Percentiles rank a stretch among this genome's conserved stretches.
These are phyloP conservation scores for Daubentonia madagascariensis DNA, from an alignment of 2,113 vertebrate species.

Conservation along the genomic window DNA sequence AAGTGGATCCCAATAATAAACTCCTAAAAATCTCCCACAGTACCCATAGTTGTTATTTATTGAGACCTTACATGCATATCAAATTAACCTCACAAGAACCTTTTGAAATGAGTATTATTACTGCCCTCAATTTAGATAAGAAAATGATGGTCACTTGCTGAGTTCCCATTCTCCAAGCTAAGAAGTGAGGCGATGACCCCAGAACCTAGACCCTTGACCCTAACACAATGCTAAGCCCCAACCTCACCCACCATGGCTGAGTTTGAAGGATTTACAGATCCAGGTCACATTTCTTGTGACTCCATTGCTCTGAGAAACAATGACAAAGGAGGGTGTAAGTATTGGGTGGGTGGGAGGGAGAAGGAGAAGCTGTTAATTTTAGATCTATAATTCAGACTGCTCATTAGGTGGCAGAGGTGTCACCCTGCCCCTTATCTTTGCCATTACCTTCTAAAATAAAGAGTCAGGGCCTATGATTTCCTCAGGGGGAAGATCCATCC, in stretches of 20 bases:
- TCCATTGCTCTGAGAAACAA: neutral
- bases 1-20: neutral
- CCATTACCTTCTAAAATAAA: slow-evolving; percentile 74
- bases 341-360: slow-evolving; percentile 17
- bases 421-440: slow-evolving; percentile 71
- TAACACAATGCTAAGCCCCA: neutral
- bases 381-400: slow-evolving; percentile 76
- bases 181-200: neutral
- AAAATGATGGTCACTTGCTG: neutral
- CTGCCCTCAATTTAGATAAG: neutral
- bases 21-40: neutral
- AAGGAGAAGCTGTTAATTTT: slow-evolving; percentile 77
- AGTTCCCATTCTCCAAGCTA: neutral
- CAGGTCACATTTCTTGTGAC: neutral
- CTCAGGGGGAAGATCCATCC: slow-evolving; percentile 8
- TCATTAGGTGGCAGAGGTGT: slow-evolving; percentile 60
- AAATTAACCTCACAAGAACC: neutral
- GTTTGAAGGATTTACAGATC: neutral
- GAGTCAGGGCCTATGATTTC: slow-evolving; percentile 58
- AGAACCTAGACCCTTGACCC: neutral
- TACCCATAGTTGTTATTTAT: neutral
- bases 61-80: neutral
- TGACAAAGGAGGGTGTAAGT: slow-evolving; percentile 14
- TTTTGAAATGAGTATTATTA: neutral
- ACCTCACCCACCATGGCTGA: neutral